phyloP scores from a whole-genome alignment of 2,797 vertebrate species.

The Cottoperca gobio region DNA sequence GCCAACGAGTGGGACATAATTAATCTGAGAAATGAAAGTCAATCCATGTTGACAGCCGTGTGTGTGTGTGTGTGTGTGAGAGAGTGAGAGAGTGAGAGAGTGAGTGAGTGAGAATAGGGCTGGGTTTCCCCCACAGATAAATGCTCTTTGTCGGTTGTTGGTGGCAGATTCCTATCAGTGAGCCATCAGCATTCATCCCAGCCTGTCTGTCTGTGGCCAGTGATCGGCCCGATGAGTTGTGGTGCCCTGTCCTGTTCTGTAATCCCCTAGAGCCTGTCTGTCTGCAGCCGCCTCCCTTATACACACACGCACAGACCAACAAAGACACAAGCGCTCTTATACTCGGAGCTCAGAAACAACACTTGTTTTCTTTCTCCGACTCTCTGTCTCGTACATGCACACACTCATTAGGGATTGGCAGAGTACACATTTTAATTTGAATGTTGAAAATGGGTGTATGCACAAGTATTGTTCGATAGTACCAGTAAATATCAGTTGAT shows the following conservation, averaged over 20 bases:
- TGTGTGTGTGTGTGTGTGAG: constrained; percentile 5
- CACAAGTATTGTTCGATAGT: constrained; percentile 6
- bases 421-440: constrained; percentile 33
- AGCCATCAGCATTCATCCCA: constrained; percentile 78
- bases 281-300: constrained; percentile 82
- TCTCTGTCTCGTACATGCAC: constrained; percentile 34
- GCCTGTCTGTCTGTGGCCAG: constrained; percentile 79
- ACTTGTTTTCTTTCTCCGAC: constrained; percentile 76
- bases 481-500: neutral
- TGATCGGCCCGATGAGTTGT: constrained; percentile 78
- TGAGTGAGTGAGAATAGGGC: constrained; percentile 70
- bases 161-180: constrained; percentile 81
- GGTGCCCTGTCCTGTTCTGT: constrained; percentile 79
- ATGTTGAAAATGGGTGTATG: neutral
- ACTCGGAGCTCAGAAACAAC: constrained; percentile 65
- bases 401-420: constrained; percentile 32
- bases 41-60: too few relatives aligned
- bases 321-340: constrained; percentile 76
- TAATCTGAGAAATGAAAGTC: constrained; percentile 26
- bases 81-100: constrained; percentile 43
- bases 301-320: constrained; percentile 75
- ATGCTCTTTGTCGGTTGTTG: constrained; percentile 77
- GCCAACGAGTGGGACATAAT: constrained; percentile 19
- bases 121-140: constrained; percentile 76
- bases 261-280: constrained; percentile 84